These are phyloP conservation scores for Streptopelia turtur DNA, from an alignment of 2,797 vertebrate genomes.

Conservation along the genomic window DNA sequence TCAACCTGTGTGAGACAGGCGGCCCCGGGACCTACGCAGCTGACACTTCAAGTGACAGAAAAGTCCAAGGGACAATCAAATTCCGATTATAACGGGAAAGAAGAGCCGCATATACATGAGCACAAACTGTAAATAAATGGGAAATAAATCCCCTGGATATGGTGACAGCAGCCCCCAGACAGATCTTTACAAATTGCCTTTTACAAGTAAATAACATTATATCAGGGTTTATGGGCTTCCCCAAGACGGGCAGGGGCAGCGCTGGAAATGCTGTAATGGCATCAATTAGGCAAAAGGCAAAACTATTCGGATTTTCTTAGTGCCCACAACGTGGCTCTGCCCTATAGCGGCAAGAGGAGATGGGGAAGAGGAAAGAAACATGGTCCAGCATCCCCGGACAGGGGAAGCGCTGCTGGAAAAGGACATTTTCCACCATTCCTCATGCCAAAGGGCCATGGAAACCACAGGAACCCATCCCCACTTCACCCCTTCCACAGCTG, in stretches of 20 bases:
- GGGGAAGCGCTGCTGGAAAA: not conserved
- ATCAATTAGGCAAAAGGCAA: not conserved
- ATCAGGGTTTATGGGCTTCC: slow-evolving; percentile 23
- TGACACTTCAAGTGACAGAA: not conserved
- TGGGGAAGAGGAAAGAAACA: not conserved
- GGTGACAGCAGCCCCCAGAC: slow-evolving; percentile 41
- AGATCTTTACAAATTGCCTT: slow-evolving; percentile 54
- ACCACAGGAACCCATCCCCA: accelerated
- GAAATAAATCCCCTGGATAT: slow-evolving; percentile 35
- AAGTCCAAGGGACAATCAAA: not conserved
- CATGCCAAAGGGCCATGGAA: not conserved
- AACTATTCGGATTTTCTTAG: not conserved
- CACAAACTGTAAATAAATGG: not conserved
- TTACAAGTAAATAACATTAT: slow-evolving; percentile 39
- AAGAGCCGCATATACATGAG: not conserved
- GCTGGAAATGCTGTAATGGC: not conserved
- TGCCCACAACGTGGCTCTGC: not conserved
- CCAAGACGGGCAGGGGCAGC: not conserved
- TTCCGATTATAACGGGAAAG: not conserved
- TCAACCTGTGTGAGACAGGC: not conserved
- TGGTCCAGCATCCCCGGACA: accelerated
- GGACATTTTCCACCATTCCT: not conserved
- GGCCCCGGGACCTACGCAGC: not conserved
- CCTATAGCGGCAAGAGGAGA: accelerated
- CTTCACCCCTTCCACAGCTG: accelerated